Base-by-base conservation (phyloP, 1,140 invertebrate species). In the Acromyrmex charruanus region DNA sequence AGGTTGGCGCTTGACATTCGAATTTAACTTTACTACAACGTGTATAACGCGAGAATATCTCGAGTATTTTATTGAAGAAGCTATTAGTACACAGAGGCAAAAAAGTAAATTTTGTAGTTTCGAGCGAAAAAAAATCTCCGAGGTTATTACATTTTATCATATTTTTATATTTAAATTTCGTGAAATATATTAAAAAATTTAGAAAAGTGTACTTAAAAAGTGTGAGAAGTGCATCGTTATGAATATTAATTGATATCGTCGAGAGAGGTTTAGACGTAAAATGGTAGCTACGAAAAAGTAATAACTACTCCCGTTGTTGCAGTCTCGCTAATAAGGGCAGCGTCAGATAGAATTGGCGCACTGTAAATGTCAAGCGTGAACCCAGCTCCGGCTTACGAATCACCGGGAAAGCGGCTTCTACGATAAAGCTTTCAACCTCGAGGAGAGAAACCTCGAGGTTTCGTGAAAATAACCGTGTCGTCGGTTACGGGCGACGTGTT, bases 341-440 rank as follows among this genome's bases (percentile, higher is more conserved):
- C 25, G 59, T 80, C 75, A 31, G 31, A n/a, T 31, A 39, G 39
- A 82, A 82, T 49, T 49, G 28, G 61, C 80, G 72, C 39, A 28
- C 9, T 84, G 69, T 51, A 25, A 75, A 75, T 49, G 55, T 63
- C 69, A 75, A 25, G n/a, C 28, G 85, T 55, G 51, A 69, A 75
- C 58, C 31, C 59, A 49, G 63, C 84, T 31, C 75, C 14, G 69
- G 77, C 66, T 77, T 44, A 59, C 77, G 66, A 77, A 87, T 85
- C 84, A 69, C 74, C 65, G 44, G 39, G 69, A 72, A 89, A 86
- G 74, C 68, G 81, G 71, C 61, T 77, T 61, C 35, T 10, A 49
- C 28, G 28, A 58, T 55, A 59, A 88, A 44, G 35, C 55, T 63
- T 16, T 16, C 55, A 84, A 55, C 55, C 39, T 61, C 21, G 39